Evolutionary conservation across 2,797 vertebrate species (phyloP).

Genomic region (Phylloscopus collybita): DNA sequence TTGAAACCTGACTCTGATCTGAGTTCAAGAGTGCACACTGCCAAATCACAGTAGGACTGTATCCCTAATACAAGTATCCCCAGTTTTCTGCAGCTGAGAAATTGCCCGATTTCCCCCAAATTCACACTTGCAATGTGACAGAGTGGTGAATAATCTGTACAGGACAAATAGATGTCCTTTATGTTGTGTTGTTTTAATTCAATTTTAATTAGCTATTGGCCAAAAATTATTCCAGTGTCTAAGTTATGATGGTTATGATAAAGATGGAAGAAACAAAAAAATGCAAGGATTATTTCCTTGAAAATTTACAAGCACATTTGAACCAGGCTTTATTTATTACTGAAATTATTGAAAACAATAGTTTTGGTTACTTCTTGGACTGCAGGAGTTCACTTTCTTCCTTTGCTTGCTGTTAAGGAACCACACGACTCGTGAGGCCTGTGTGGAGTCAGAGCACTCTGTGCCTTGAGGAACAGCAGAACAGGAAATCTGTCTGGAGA

Average conservation of each 20-base stretch:
- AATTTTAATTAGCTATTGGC: background rate
- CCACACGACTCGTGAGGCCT: accelerated
- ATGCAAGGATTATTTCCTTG: background rate
- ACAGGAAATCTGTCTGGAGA: background rate
- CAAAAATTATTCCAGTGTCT: background rate
- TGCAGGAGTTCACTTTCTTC: background rate
- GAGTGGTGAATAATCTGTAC: background rate
- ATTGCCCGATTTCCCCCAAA: background rate
- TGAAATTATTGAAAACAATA: background rate
- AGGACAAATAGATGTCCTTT: background rate
- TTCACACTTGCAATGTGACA: background rate
- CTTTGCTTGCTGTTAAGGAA: background rate
- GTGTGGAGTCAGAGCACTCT: background rate
- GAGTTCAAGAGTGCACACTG: background rate
- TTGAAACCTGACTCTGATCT: background rate
- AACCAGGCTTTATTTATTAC: background rate
- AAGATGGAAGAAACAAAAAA: background rate
- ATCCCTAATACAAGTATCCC: background rate
- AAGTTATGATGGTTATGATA: background rate
- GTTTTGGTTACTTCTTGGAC: background rate
- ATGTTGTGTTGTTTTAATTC: background rate
- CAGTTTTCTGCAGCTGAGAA: background rate
- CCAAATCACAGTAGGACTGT: background rate
- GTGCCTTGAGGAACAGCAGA: background rate
- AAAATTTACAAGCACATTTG: background rate